A percentile compares a stretch with the other conserved stretches of the same genome.
These are phyloP conservation scores for Diadegma fenestrale DNA, from an alignment of 2,888 invertebrate species.

Conservation along the genomic window DNA sequence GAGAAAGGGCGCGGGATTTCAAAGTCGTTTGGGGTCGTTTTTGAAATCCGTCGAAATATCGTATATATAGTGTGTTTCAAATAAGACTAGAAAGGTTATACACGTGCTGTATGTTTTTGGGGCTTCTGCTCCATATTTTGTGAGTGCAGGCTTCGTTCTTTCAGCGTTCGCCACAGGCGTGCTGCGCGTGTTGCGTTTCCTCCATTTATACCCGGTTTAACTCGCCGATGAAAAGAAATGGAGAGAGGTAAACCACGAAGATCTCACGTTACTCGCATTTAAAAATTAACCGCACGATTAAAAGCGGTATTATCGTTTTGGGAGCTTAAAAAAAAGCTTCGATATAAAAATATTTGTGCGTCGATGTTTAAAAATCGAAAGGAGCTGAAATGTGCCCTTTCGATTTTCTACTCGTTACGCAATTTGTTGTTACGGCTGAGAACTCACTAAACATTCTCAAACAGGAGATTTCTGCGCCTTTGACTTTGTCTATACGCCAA, in stretches of 20 bases:
- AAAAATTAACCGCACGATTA: slow-evolving; percentile 33
- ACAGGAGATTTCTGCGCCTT: no score
- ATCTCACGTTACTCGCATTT: slow-evolving; percentile 24
- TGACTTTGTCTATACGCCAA: no score
- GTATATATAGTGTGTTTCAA: neutral
- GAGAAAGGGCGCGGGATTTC: no score
- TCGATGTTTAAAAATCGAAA: neutral
- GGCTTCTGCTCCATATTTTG: slow-evolving; percentile 11
- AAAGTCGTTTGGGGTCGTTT: no score
- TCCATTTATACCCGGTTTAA: neutral
- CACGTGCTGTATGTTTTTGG: neutral
- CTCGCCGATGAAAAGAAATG: neutral
- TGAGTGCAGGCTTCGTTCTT: slow-evolving; percentile 14
- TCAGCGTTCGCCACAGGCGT: slow-evolving; percentile 22
- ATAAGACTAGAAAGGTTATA: neutral
- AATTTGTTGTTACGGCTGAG: no score
- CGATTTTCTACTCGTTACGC: no score
- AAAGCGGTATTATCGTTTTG: neutral
- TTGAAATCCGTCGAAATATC: neutral
- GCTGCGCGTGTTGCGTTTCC: slow-evolving; percentile 13
- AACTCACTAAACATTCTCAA: no score
- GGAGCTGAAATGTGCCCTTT: neutral
- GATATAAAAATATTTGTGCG: neutral
- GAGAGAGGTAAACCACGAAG: slow-evolving; percentile 24
- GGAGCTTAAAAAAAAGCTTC: neutral